Evolutionary conservation across 2,113 vertebrate genomes (phyloP).

Genomic region (chimpanzee (Pan troglodytes)): NHGRI_mPanTro3-v2.1_pri NC_072414.2:82051501-82052000

Average conservation of each 20-base stretch:
- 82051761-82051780: slow-evolving; percentile 86
- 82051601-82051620: slow-evolving; percentile 3
- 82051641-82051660: slow-evolving; percentile 39
- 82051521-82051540: background rate
- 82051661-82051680: slow-evolving; percentile 83
- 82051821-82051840: slow-evolving; percentile 69
- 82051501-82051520: background rate
- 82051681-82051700: slow-evolving; percentile 86
- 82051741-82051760: slow-evolving; percentile 87
- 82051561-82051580: background rate
- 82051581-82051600: background rate
- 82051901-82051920: slow-evolving; percentile 83
- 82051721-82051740: slow-evolving; percentile 81
- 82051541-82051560: background rate
- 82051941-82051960: background rate
- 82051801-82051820: slow-evolving; percentile 85
- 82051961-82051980: background rate
- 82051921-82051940: background rate
- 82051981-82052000: background rate
- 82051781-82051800: slow-evolving; percentile 87
- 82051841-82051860: slow-evolving; percentile 89
- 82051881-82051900: slow-evolving; percentile 87
- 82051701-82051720: slow-evolving; percentile 77
- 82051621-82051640: background rate
- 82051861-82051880: slow-evolving; percentile 88